Evolutionary conservation across 2,113 vertebrate genomes (phyloP).

Genomic region (Polypterus bichir): DNA sequence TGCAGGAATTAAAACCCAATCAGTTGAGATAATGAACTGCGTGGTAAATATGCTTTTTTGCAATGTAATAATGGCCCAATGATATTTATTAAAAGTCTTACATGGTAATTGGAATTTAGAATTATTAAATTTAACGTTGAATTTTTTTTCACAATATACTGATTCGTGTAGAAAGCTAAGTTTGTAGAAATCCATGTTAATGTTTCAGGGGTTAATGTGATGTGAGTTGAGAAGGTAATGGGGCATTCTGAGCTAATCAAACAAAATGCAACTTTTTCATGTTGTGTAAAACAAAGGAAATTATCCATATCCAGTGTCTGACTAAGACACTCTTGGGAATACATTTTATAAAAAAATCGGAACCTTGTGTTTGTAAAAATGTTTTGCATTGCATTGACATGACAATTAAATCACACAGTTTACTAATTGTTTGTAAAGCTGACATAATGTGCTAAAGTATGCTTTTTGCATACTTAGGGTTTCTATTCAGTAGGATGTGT

Average conservation of each 20-base stretch:
- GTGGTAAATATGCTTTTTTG: constrained; percentile 36
- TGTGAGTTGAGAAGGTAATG: constrained; percentile 26
- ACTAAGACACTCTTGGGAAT: background rate
- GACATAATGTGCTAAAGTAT: too few relatives aligned
- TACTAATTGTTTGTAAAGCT: too few relatives aligned
- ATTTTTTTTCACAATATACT: constrained; percentile 1
- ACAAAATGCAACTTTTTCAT: constrained; percentile 7
- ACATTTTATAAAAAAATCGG: background rate
- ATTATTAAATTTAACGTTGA: constrained; percentile 3
- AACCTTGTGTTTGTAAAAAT: too few relatives aligned
- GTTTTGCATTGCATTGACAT: too few relatives aligned
- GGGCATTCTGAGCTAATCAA: constrained; percentile 22
- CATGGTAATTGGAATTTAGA: constrained; percentile 1
- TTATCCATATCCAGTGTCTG: background rate
- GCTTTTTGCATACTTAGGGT: too few relatives aligned
- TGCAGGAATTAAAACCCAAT: constrained; percentile 48
- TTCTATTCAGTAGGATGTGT: too few relatives aligned
- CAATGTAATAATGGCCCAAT: constrained; percentile 25
- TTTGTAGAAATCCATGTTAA: constrained; percentile 31
- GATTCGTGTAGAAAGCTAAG: constrained; percentile 33
- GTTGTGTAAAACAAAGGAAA: constrained; percentile 18
- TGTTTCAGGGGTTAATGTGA: constrained; percentile 19
- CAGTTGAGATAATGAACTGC: constrained; percentile 48
- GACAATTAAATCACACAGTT: too few relatives aligned
- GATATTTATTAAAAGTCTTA: constrained; percentile 8